Base-by-base conservation (phyloP, 2,888 invertebrate genomes). In the Lochmaea capreae region DNA sequence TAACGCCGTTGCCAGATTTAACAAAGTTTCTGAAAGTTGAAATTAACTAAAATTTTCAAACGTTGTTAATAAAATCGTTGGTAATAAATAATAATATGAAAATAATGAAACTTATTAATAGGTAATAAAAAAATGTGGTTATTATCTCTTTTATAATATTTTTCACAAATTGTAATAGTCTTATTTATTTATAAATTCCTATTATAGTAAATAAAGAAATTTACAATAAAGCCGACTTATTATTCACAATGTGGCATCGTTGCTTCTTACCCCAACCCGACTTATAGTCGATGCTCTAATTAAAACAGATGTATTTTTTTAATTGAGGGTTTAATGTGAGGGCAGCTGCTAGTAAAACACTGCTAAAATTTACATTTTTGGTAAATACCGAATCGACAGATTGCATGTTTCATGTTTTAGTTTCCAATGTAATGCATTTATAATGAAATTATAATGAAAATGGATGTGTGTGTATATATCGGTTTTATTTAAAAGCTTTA, bases 271-370 rank as follows among this genome's bases (percentile, higher is more conserved):
- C 74, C 79, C 80, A 78, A 73, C 78, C 77, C 80, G 80, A 81
- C 82, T 80, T 83, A 83, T 84, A 83, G 83, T 83, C 84, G 81
- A 84, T 83, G 82, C 79, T 79, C 81, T 85, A 86, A 86, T 85
- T 85, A 86, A 84, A 85, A 86, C 86, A 85, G 85, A 86, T 86
- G 86, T 83, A 84, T 84, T 84, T 85, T 85, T 84, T 81, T 82
- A 83, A 83, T 68, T 68, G 73, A 57, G 71, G 71, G 72, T 72
- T 75, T 66, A 67, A 67, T 72, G 62, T 71, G 33, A 67, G 65
- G 57, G 75, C 79, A 79, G 79, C 81, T 79, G 83, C 77, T 78
- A 67, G 43, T 73, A 69, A 57, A 72, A 62, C 75, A 72, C 67
- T 70, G 72, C 73, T 49, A 67, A 73, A 78, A 79, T 79, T 78